phyloP scores from a whole-genome alignment of 2,113 vertebrate species.

The Abramis brama region DNA sequence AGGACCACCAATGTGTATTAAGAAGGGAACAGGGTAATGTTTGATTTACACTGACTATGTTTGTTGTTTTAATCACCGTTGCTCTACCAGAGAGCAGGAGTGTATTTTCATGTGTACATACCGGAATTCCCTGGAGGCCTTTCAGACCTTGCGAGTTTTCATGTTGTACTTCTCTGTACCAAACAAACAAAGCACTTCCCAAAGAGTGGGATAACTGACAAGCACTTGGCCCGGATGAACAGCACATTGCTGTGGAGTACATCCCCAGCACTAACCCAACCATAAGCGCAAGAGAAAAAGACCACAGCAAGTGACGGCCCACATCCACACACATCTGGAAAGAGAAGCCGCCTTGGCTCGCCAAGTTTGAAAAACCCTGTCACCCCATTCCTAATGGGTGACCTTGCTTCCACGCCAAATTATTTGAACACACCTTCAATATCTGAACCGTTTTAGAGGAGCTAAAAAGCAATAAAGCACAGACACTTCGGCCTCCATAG shows the following conservation, averaged over 20 bases:
- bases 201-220: conserved; percentile 32
- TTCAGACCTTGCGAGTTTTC: conserved; percentile 6
- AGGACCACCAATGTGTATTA: conserved; percentile 13
- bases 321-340: conserved; percentile 52
- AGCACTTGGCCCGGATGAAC: conserved; percentile 26
- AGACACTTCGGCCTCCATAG: conserved; percentile 53
- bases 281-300: conserved; percentile 19
- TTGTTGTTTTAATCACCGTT: neutral
- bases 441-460: conserved; percentile 37
- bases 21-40: neutral
- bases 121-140: conserved; percentile 3
- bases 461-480: conserved; percentile 56
- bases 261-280: conserved; percentile 30
- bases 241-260: conserved; percentile 11
- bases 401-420: conserved; percentile 46
- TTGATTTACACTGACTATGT: neutral
- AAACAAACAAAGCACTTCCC: conserved; percentile 55
- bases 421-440: conserved; percentile 48
- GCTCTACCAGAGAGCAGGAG: neutral
- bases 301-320: neutral
- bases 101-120: conserved; percentile 7
- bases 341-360: conserved; percentile 19
- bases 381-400: conserved; percentile 17
- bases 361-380: conserved; percentile 45
- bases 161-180: conserved; percentile 40